phyloP scores from a whole-genome alignment of 2,113 vertebrate species.

The Eulemur rufifrons region DNA sequence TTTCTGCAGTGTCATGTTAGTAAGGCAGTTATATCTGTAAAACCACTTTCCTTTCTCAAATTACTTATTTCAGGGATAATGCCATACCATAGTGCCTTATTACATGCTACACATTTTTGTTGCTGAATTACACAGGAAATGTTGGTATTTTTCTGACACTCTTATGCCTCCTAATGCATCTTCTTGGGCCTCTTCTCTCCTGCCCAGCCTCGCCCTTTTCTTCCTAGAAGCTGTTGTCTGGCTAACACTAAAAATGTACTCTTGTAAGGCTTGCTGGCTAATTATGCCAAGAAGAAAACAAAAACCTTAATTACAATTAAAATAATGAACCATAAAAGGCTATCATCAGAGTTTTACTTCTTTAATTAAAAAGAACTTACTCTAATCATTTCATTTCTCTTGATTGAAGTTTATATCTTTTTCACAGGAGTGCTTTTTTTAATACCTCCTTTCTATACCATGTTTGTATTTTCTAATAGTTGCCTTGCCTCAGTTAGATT shows the following conservation, averaged over 20 bases:
- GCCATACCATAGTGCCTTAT: not conserved
- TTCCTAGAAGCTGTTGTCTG: not conserved
- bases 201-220: not conserved
- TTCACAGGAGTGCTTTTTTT: not conserved
- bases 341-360: not conserved
- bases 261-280: not conserved
- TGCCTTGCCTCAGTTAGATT: not conserved
- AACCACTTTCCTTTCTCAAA: not conserved
- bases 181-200: not conserved
- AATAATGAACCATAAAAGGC: not conserved
- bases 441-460: not conserved
- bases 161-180: not conserved
- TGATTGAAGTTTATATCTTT: not conserved
- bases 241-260: not conserved
- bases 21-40: not conserved
- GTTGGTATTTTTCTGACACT: not conserved
- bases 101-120: not conserved
- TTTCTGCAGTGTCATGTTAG: not conserved
- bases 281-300: not conserved
- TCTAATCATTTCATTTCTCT: not conserved
- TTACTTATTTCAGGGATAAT: not conserved
- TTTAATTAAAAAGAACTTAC: not conserved
- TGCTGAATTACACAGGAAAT: not conserved
- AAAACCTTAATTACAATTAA: conserved; percentile 15
- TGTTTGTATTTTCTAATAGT: not conserved